Evolutionary conservation across 2,797 vertebrate genomes (phyloP).

Genomic region (Falco columbarius): DNA sequence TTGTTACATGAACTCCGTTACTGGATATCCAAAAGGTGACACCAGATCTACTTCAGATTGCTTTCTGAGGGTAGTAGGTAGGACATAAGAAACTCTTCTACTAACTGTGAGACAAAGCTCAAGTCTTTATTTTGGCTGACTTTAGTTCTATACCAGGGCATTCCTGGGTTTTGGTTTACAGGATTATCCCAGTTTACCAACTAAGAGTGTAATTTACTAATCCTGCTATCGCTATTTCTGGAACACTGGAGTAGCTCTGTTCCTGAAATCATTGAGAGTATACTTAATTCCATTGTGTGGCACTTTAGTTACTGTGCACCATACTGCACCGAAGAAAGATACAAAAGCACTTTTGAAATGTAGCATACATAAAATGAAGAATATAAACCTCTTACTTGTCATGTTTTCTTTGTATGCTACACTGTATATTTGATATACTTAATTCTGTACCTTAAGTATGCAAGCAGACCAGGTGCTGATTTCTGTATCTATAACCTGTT

Average conservation of each 20-base stretch:
- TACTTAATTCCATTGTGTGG: constrained; percentile 14
- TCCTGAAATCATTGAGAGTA: background rate
- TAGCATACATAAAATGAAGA: background rate
- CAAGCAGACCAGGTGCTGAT: background rate
- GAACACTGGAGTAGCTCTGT: background rate
- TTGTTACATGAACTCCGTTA: background rate
- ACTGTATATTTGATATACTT: background rate
- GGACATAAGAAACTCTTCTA: background rate
- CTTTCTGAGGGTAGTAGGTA: background rate
- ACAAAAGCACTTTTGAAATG: background rate
- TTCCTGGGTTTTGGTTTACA: background rate
- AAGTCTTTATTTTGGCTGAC: background rate
- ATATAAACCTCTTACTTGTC: background rate
- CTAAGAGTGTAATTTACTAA: background rate
- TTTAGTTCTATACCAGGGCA: background rate
- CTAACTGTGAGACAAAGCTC: background rate
- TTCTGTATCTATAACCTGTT: background rate
- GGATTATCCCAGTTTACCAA: background rate
- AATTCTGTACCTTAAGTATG: background rate
- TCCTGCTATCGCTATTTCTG: background rate
- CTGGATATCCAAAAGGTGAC: background rate
- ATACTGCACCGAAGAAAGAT: background rate
- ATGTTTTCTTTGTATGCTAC: background rate
- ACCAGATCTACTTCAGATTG: background rate
- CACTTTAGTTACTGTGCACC: background rate